Percentiles rank a stretch among this genome's conserved stretches.
Evolutionary conservation across 92 coral and sea anemone species (phyloP).

Genomic region (Paragorgia papillata): DNA sequence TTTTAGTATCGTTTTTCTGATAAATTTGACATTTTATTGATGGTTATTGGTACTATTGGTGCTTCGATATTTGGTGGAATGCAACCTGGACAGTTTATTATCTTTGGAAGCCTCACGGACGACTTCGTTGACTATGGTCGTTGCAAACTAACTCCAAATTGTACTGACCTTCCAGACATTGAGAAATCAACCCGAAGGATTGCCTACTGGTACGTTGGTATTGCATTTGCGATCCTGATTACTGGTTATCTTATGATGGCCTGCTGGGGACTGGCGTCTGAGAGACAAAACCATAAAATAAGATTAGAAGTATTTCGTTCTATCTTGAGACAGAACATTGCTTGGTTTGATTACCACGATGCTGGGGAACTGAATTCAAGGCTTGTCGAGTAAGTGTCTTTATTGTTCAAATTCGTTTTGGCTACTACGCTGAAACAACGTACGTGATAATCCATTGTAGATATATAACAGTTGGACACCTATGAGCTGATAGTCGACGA

Average conservation of each 20-base stretch:
- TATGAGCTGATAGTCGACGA: too few relatives aligned
- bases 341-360: conserved; percentile 59
- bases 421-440: not conserved
- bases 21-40: conserved; percentile 27
- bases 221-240: conserved; percentile 43
- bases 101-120: conserved; percentile 69
- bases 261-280: conserved; percentile 47
- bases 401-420: not conserved
- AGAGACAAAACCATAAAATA: conserved; percentile 46
- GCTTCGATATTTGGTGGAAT: conserved; percentile 56
- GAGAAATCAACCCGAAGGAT: conserved; percentile 36
- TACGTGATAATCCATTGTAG: too few relatives aligned
- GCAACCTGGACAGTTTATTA: conserved; percentile 85
- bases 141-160: conserved; percentile 11
- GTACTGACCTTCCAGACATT: conserved; percentile 24
- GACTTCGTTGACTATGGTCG: conserved; percentile 40
- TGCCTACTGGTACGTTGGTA: conserved; percentile 51
- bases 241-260: conserved; percentile 49
- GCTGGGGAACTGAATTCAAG: conserved; percentile 57
- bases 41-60: conserved; percentile 47
- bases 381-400: conserved; percentile 53
- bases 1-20: conserved; percentile 49
- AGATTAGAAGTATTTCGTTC: conserved; percentile 52
- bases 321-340: conserved; percentile 56
- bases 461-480: too few relatives aligned